A percentile compares a stretch with the other conserved stretches of the same genome.
These are phyloP conservation scores for Xenopus petersii DNA, from an alignment of 2,797 vertebrate genomes.

Conservation along the genomic window DNA sequence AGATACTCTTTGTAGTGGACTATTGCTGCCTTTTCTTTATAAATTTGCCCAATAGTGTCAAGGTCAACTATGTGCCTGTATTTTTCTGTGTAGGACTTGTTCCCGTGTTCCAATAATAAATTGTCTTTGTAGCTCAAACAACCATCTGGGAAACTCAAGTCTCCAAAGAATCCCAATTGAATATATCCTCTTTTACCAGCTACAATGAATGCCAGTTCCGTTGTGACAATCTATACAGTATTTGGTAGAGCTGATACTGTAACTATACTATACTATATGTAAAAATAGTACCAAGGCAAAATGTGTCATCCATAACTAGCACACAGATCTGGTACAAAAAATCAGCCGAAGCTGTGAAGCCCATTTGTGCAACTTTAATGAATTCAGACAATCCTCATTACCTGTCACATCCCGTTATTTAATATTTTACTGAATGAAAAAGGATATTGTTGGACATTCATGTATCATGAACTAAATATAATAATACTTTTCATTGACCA, in stretches of 20 bases:
- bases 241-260: slow-evolving; percentile 6
- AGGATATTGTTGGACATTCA: neutral
- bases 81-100: too few relatives aligned
- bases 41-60: too few relatives aligned
- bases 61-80: too few relatives aligned
- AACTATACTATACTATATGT: too few relatives aligned
- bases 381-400: slow-evolving; percentile 31
- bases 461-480: neutral
- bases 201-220: too few relatives aligned
- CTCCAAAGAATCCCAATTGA: too few relatives aligned
- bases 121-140: too few relatives aligned
- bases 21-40: too few relatives aligned
- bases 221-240: slow-evolving; percentile 3
- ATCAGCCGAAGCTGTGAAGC: slow-evolving; percentile 1
- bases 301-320: slow-evolving; percentile 13
- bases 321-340: slow-evolving; percentile 21
- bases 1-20: too few relatives aligned
- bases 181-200: too few relatives aligned
- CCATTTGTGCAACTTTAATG: slow-evolving; percentile 24
- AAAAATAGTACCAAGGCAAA: slow-evolving; percentile 4
- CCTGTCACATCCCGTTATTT: slow-evolving; percentile 22
- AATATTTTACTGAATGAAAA: neutral
- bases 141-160: too few relatives aligned
- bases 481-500: neutral
- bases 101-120: too few relatives aligned